Base-by-base conservation (phyloP, 2,888 invertebrate species). In the Andrena camellia region DNA sequence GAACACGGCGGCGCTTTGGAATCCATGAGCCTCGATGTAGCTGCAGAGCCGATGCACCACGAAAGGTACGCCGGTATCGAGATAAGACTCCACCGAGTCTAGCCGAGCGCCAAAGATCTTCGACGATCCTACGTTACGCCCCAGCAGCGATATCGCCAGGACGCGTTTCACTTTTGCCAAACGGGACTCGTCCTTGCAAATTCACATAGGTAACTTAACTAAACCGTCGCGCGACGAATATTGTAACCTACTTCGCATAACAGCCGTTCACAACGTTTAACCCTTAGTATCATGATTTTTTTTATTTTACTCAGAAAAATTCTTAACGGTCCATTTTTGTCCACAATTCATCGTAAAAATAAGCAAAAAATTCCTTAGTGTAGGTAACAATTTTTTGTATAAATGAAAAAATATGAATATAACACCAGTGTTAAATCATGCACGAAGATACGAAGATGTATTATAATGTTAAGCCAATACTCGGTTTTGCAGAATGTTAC, bases 21-120 rank as follows among this genome's bases (percentile, higher is more conserved):
- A 93, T 33, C 94, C 95, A 85, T 94, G 89, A n/a, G 89, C 88
- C 88, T 95, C 94, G 88, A 95, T 94, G 89, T 93, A 95, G 66
- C 91, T 91, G 90, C 95, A 95, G 68, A 95, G 88, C 29, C 95
- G 93, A 66, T 94, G 91, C 31, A 94, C 93, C 63, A 94, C 93
- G 83, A 90, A 92, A 0, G 95, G 95, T 57, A 95, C 93, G 8
- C 94, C 94, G 57, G 91, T 92, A 73, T 93, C 94, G 54, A 92
- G 90, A 71, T 94, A 92, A 7, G 92, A 89, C 62, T 94, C 94
- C 33, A 90, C 85, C 35, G 89, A 86, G 31, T 94, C 93, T 63
- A 94, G 88, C 31, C 93, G 92, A 13, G 92, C 90, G 69, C 94
- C 94, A 76, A 94, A 94, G 17, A 93, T 88, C 31, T 89, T 91